Evolutionary conservation across 2,888 invertebrate genomes (phyloP).

Genomic region (Drosophila niveifrons): DNA sequence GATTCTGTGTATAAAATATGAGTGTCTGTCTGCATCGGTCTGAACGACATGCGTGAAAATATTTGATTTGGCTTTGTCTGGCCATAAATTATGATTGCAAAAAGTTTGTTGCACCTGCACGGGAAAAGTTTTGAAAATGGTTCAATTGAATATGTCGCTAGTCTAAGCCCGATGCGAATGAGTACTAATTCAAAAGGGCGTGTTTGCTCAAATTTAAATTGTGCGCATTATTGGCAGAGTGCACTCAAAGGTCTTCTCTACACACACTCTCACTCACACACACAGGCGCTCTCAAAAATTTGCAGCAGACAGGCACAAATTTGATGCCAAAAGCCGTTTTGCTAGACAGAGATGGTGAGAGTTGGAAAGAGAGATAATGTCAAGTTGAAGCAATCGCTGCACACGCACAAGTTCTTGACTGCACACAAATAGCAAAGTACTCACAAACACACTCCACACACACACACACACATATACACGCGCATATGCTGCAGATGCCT

Average conservation of each 20-base stretch:
- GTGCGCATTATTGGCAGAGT: conserved; percentile 81
- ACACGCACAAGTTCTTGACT: conserved; percentile 57
- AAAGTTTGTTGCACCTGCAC: conserved; percentile 43
- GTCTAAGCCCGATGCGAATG: conserved; percentile 21
- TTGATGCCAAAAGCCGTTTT: conserved; percentile 70
- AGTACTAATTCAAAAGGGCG: conserved; percentile 45
- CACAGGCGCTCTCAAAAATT: conserved; percentile 30
- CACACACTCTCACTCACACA: conserved; percentile 35
- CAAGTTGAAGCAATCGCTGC: conserved; percentile 64
- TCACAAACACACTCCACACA: conserved; percentile 11
- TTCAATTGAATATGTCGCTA: conserved; percentile 41
- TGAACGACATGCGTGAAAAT: conserved; percentile 45
- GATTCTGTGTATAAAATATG: conserved; percentile 54
- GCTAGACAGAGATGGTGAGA: conserved; percentile 20
- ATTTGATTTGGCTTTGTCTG: conserved; percentile 49
- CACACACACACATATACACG: conserved; percentile 1
- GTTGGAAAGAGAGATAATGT: conserved; percentile 33
- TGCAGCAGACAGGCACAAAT: conserved; percentile 72
- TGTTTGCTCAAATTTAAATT: conserved; percentile 74
- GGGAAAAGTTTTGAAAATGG: conserved; percentile 33
- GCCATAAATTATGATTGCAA: conserved; percentile 48
- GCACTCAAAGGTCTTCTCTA: conserved; percentile 66
- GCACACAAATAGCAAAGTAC: conserved; percentile 59
- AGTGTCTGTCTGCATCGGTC: conserved; percentile 39
- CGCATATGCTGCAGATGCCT: conserved; percentile 34